A percentile compares a stretch with the other conserved stretches of the same genome.
These are phyloP conservation scores for Drosophila emarginata DNA, from an alignment of 2,888 invertebrate genomes.

Conservation along the genomic window DNA sequence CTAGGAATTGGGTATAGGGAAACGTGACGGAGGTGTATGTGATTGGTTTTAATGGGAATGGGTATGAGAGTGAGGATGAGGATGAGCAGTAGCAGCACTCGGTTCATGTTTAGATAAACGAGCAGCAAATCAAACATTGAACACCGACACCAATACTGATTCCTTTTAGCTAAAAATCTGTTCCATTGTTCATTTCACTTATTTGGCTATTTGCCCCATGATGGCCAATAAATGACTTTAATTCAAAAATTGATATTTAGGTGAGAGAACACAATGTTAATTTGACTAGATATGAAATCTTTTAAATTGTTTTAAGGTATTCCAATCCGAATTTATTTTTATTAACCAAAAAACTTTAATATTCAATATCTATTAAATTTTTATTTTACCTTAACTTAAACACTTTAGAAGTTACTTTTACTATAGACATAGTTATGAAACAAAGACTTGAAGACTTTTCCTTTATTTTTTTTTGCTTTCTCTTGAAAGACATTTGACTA, in stretches of 20 bases:
- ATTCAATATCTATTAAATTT: not conserved
- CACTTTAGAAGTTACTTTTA: not conserved
- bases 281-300: no score
- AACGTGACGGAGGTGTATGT: not conserved
- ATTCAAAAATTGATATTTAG: not conserved
- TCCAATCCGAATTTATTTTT: no score
- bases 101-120: conserved; percentile 14
- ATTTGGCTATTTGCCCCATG: not conserved
- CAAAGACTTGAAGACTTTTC: not conserved
- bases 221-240: conserved; percentile 4
- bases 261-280: not conserved
- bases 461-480: no score
- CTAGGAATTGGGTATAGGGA: not conserved
- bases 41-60: not conserved
- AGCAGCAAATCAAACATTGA: conserved; percentile 26
- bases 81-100: not conserved
- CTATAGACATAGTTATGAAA: not conserved
- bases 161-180: not conserved
- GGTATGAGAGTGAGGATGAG: not conserved
- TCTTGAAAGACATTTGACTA: conserved; percentile 4
- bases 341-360: no score
- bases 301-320: no score
- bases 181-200: not conserved
- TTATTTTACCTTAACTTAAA: not conserved
- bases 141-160: conserved; percentile 1